phyloP scores from a whole-genome alignment of 1,140 invertebrate species.

The Plutomurus gul region DNA sequence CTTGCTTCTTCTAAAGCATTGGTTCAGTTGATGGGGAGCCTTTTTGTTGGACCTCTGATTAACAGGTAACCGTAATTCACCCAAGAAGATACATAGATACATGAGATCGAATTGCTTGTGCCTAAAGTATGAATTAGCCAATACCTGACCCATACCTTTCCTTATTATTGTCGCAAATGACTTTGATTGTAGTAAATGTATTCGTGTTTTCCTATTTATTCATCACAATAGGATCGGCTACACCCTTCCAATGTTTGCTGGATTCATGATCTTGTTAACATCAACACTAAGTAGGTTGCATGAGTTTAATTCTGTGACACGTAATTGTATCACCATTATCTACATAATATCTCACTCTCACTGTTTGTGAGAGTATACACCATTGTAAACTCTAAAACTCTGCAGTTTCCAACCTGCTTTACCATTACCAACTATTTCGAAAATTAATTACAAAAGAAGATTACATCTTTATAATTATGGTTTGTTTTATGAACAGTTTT shows the following conservation, averaged over 20 bases:
- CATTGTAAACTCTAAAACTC: no score
- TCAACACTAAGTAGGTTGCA: conserved; percentile 89
- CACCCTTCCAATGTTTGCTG: conserved; percentile 97
- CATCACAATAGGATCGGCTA: conserved; percentile 85
- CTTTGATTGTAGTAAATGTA: not conserved
- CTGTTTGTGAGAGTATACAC: no score
- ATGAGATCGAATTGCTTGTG: not conserved
- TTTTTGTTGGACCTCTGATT: conserved; percentile 93
- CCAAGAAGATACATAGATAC: not conserved
- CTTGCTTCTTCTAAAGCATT: conserved; percentile 97
- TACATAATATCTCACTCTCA: no score
- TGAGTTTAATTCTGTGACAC: not conserved
- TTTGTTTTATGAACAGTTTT: no score
- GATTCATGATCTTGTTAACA: conserved; percentile 97
- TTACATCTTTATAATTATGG: no score
- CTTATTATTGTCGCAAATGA: not conserved
- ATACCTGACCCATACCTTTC: not conserved
- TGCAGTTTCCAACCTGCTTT: not conserved
- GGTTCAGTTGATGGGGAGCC: conserved; percentile 93
- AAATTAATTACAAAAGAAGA: no score
- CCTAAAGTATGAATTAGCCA: not conserved
- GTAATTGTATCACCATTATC: no score
- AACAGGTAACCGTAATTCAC: conserved; percentile 93
- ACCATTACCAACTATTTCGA: no score
- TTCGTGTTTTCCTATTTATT: not conserved